Evolutionary conservation across 2,888 invertebrate genomes (phyloP), one percentile per base, ranked within the genome.

Genomic region (Acleris emargana): DNA sequence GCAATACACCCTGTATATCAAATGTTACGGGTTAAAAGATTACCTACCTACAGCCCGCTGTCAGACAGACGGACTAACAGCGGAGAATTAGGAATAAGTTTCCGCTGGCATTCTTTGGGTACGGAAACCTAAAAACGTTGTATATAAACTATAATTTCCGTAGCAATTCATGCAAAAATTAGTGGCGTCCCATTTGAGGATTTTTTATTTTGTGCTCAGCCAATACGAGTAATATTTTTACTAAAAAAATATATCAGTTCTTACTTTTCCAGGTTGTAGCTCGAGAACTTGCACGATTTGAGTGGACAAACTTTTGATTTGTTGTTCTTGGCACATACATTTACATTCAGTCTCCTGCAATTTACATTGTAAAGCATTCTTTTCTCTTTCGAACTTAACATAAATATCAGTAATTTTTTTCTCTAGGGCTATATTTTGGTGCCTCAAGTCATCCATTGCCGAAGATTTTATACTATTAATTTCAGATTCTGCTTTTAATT

Each of bases 271-370:
- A 38, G 76, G 75, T 38, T 83, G 83, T 68, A 86, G 83, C 60
- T 87, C 87, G 53, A 91, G 85, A 67, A 94, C 76, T 69, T 83
- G 83, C 73, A 94, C 93, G 50, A 94, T 90, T 80, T 94, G 93
- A 62, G 79, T 68, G 0, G 93, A 88, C 64, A 94, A 80, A 74
- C 89, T 88, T 79, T 89, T 93, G 47, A 94, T 94, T 84, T 94
- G 94, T 72, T 93, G 89, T 61, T 93, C 94, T 80, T 93, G 93
- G 69, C 94, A 94, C 79, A 93, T 91, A 20, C 93, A 84, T 76
- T 90, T 90, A 67, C 93, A 92, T 74, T 94, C 93, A 50, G 87
- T 82, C 82, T 94, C 94, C 70, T 91, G 86, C 45, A 94, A 77
- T 81, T 93, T 93, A 71, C 92, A 91, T 59, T 87, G 75, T 22